These are phyloP conservation scores for Steatornis caripensis DNA, from an alignment of 2,113 vertebrate genomes.

Conservation along the genomic window DNA sequence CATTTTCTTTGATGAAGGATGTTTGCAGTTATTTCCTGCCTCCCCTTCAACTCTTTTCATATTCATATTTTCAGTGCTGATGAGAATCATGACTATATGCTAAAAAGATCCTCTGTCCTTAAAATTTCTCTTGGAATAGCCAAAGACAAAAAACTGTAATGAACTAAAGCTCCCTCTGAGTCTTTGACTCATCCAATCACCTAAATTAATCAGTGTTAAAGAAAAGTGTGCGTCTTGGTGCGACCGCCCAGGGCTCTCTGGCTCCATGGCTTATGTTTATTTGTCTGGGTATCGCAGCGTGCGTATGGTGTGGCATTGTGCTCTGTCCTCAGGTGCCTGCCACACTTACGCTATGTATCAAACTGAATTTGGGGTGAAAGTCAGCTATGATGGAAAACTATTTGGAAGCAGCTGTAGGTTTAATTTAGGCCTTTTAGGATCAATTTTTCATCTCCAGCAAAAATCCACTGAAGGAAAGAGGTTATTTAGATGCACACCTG, in stretches of 20 bases:
- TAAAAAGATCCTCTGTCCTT: background rate
- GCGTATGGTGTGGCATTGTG: background rate
- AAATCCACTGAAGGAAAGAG: background rate
- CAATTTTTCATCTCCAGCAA: background rate
- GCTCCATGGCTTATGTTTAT: background rate
- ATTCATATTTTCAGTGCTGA: constrained; percentile 4
- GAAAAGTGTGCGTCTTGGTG: background rate
- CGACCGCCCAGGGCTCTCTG: background rate
- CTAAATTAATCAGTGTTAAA: background rate
- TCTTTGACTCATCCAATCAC: background rate
- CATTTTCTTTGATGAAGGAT: background rate
- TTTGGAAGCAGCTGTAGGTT: background rate
- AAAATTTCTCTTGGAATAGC: background rate
- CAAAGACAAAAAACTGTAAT: background rate
- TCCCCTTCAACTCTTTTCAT: background rate
- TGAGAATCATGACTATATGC: background rate
- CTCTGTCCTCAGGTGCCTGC: background rate
- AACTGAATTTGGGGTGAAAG: background rate
- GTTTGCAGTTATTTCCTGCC: background rate
- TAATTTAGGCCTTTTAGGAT: background rate
- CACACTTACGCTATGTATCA: background rate
- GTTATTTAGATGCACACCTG: background rate
- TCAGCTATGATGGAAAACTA: background rate
- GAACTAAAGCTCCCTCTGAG: background rate
- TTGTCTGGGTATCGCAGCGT: background rate